These are phyloP conservation scores for Siniperca scherzeri DNA, from an alignment of 2,797 vertebrate genomes.

Conservation along the genomic window DNA sequence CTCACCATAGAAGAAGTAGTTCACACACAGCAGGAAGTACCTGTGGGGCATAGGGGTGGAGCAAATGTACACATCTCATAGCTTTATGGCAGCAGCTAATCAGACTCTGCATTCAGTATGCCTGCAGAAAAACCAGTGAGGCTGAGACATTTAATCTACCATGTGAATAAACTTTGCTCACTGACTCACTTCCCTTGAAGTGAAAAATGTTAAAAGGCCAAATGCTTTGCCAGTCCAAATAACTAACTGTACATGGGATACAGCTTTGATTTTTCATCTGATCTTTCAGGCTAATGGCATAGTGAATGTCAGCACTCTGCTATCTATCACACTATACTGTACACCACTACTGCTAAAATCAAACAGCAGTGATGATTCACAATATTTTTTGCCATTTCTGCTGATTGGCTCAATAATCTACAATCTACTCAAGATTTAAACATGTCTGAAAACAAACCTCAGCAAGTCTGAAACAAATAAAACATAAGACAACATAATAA, in stretches of 20 bases:
- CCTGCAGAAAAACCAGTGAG: constrained; percentile 35
- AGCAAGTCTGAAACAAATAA: constrained; percentile 73
- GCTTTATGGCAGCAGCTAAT: background rate
- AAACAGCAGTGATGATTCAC: constrained; percentile 30
- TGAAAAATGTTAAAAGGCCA: background rate
- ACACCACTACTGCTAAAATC: constrained; percentile 46
- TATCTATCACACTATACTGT: constrained; percentile 30
- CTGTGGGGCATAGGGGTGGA: constrained; percentile 71
- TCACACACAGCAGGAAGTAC: constrained; percentile 98
- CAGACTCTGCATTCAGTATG: constrained; percentile 46
- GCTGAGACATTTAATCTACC: background rate
- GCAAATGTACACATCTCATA: background rate
- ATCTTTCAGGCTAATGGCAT: constrained; percentile 44
- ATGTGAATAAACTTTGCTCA: background rate
- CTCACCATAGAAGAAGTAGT: constrained; percentile 99
- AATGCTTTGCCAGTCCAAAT: background rate
- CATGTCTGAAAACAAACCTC: constrained; percentile 73
- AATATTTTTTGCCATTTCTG: background rate
- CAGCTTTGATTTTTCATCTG: background rate
- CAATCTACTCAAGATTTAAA: constrained; percentile 35
- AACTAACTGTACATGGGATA: background rate
- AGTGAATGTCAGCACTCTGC: constrained; percentile 39
- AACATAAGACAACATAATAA: constrained; percentile 54
- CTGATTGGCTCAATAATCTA: constrained; percentile 53
- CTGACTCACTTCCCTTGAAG: background rate